Base-by-base conservation (phyloP, 2,797 vertebrate species). In the Adelosebastes latens region DNA sequence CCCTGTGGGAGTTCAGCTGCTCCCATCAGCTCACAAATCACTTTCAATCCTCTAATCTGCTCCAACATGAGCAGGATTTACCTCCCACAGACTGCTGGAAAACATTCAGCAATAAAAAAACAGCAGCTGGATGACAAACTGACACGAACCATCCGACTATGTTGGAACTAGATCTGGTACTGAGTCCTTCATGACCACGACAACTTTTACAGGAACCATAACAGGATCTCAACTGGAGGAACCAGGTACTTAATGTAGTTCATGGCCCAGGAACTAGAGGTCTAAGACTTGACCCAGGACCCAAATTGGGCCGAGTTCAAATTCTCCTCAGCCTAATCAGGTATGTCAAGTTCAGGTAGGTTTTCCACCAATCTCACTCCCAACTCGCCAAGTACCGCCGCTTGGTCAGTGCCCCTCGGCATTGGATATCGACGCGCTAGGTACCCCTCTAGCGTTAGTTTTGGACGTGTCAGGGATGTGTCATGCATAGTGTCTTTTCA, bases 41-140 rank as follows among this genome's bases (percentile, higher is more conserved):
- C 20, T 18, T 22, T 13, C 67, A 56, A 18, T 76, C 72, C 83
- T 74, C 66, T 85, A 68, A 79, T 75, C 75, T 34, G 65, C 79
- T 22, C 12, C 78, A 49, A 18, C 70, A 36, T 4, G 31, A 81
- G 74, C 58, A 22, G 74, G 82, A 77, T 61, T 70, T 72, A 68
- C 73, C 78, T 69, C 82, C 73, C 73, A 64, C 75, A 32, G 39
- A 36, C 25, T 5, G 39, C 55, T 67, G 74, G 67, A 56, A 74
- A 27, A 63, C 24, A 9, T n/a, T 62, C 78, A 42, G 55, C 16
- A 66, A 18, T 1, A 31, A 70, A 77, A 11, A 14, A 16, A 18
- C 61, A 27, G 62, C 62, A 58, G 62, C 72, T 46, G 24, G 11
- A 31, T 11, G 32, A 53, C 24, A 46, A 32, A 22, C 16, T 39